Evolutionary conservation across 2,113 vertebrate genomes (phyloP).

Genomic region (Chinchilla lanigera): DNA sequence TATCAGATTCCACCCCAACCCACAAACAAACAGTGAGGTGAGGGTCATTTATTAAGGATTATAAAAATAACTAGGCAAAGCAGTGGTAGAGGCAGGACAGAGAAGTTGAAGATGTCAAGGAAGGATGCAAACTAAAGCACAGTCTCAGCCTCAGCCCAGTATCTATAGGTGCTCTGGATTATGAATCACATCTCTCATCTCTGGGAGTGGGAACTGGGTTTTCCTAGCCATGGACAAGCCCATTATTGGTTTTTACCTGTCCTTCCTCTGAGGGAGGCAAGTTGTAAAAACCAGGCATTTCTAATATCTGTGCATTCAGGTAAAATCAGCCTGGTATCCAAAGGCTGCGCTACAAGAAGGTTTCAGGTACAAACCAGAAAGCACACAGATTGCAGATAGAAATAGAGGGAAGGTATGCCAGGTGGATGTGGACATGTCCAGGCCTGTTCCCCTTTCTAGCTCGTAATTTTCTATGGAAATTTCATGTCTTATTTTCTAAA

Average conservation of each 20-base stretch:
- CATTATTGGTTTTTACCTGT: background rate
- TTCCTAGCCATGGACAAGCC: background rate
- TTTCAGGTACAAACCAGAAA: background rate
- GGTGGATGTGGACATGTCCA: rapidly evolving
- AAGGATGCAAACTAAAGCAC: background rate
- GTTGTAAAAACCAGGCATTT: background rate
- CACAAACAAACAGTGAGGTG: background rate
- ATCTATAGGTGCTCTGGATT: background rate
- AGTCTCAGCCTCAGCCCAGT: background rate
- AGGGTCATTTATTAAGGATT: background rate
- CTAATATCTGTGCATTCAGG: background rate
- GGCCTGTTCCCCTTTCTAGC: rapidly evolving
- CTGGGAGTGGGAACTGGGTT: background rate
- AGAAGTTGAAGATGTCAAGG: background rate
- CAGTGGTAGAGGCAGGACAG: background rate
- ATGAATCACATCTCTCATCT: background rate
- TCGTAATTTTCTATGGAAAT: background rate
- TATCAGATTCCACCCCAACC: background rate
- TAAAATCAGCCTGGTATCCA: background rate
- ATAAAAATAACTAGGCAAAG: background rate
- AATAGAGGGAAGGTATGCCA: background rate
- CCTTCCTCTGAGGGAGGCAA: background rate
- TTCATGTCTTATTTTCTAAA: background rate
- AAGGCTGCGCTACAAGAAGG: background rate
- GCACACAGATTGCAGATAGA: background rate